These are phyloP conservation scores for Sycobia sp. DNA, from an alignment of 1,140 invertebrate species.

Conservation along the genomic window DNA sequence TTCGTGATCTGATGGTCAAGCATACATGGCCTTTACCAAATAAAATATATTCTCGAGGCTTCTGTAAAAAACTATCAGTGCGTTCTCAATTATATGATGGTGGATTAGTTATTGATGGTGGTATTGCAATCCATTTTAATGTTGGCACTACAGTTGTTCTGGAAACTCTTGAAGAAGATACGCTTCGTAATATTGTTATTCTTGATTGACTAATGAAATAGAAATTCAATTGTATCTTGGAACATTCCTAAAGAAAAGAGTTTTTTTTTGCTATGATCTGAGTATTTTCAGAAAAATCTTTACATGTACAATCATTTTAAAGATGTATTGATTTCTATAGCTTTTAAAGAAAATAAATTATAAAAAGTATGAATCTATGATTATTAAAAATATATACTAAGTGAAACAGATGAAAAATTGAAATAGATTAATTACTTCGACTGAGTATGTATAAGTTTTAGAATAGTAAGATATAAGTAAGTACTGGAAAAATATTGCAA, in stretches of 20 bases:
- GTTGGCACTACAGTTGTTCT: constrained; percentile 87
- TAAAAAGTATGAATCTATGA: too few relatives aligned
- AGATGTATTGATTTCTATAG: too few relatives aligned
- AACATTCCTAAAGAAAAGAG: background rate
- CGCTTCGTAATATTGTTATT: constrained; percentile 80
- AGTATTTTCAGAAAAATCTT: background rate
- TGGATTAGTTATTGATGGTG: constrained; percentile 94
- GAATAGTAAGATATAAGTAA: too few relatives aligned
- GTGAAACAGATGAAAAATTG: too few relatives aligned
- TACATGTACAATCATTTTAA: too few relatives aligned
- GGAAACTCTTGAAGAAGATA: constrained; percentile 85
- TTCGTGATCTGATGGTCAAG: constrained; percentile 87
- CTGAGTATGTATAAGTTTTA: too few relatives aligned
- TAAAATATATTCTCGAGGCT: constrained; percentile 70
- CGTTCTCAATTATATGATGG: constrained; percentile 93
- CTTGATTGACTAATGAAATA: constrained; percentile 55
- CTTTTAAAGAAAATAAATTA: too few relatives aligned
- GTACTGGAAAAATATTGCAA: too few relatives aligned
- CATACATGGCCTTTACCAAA: constrained; percentile 77
- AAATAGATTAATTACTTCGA: too few relatives aligned
- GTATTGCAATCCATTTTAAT: constrained; percentile 92
- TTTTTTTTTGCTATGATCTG: too few relatives aligned
- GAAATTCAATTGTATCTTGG: background rate
- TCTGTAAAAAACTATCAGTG: constrained; percentile 74
- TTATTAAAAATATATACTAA: too few relatives aligned